Evolutionary conservation across 2,797 vertebrate genomes (phyloP).

Genomic region (Brotula barbata): DNA sequence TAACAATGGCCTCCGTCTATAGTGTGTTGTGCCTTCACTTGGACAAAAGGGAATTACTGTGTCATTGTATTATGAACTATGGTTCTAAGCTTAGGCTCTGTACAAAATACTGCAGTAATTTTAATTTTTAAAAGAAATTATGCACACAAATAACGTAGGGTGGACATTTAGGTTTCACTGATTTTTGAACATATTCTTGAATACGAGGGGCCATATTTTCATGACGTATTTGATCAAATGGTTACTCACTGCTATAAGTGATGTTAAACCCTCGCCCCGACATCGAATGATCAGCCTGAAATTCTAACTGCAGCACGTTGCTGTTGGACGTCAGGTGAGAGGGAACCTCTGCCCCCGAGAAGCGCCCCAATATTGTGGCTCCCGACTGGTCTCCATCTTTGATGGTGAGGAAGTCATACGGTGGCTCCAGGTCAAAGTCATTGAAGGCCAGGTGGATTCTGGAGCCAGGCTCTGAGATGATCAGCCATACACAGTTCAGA

Average conservation of each 20-base stretch:
- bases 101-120: not conserved
- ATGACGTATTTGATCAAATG: not conserved
- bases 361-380: conserved; percentile 89
- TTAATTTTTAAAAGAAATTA: conserved; percentile 3
- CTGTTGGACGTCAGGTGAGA: conserved; percentile 95
- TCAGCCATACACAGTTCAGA: conserved; percentile 97
- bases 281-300: conserved; percentile 99
- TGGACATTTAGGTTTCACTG: not conserved
- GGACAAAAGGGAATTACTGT: conserved; percentile 14
- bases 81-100: conserved; percentile 3
- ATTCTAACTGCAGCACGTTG: conserved; percentile 92
- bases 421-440: conserved; percentile 97
- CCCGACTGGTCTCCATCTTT: conserved; percentile 93
- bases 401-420: conserved; percentile 97
- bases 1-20: conserved; percentile 33
- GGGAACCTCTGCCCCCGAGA: conserved; percentile 95
- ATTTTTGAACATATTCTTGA: not conserved
- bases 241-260: conserved; percentile 93
- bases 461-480: conserved; percentile 93
- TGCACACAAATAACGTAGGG: not conserved
- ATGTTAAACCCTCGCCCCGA: conserved; percentile 98
- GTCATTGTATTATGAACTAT: conserved; percentile 9
- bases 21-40: conserved; percentile 15
- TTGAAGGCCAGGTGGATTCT: conserved; percentile 97
- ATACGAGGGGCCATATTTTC: not conserved